A percentile compares a stretch with the other conserved stretches of the same genome.
phyloP scores from a whole-genome alignment of 1,140 invertebrate genomes.

The Drosophila lini region DNA sequence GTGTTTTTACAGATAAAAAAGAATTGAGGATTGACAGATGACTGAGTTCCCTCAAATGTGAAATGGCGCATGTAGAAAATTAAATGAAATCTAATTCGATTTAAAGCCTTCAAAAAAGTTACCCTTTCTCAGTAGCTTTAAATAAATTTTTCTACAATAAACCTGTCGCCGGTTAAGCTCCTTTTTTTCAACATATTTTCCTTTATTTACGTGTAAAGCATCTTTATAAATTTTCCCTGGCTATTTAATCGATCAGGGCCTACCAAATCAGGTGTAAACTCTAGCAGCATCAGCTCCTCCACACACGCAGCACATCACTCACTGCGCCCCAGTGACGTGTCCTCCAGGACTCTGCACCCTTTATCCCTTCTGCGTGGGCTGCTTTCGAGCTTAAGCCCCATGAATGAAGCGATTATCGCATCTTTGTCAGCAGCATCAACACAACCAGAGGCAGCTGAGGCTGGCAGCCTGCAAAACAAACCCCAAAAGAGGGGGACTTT shows the following conservation, averaged over 20 bases:
- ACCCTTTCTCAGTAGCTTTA: not conserved
- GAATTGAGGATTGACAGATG: not conserved
- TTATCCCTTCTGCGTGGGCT: conserved; percentile 46
- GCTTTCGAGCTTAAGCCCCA: conserved; percentile 47
- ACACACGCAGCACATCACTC: conserved; percentile 9
- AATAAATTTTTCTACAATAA: not conserved
- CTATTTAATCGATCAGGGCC: conserved; percentile 8
- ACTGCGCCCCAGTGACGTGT: not conserved
- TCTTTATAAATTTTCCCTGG: not conserved
- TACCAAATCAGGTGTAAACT: conserved; percentile 20
- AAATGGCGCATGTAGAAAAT: conserved; percentile 2
- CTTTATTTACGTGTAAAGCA: not conserved
- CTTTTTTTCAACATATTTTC: not conserved
- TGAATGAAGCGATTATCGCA: conserved; percentile 61
- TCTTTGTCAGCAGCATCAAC: conserved; percentile 51
- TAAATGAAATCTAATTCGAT: not conserved
- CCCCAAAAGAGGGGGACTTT: not conserved
- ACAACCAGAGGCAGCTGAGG: not conserved
- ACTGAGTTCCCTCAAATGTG: not conserved
- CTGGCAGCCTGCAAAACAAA: conserved; percentile 26
- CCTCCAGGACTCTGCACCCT: conserved; percentile 24
- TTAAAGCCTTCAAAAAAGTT: not conserved
- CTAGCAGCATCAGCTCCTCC: not conserved
- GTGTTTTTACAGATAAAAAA: not conserved
- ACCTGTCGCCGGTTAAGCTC: not conserved